Evolutionary conservation across 2,797 vertebrate species (phyloP), one percentile per base, ranked within the genome.

Genomic region (Australoheros facetus): DNA sequence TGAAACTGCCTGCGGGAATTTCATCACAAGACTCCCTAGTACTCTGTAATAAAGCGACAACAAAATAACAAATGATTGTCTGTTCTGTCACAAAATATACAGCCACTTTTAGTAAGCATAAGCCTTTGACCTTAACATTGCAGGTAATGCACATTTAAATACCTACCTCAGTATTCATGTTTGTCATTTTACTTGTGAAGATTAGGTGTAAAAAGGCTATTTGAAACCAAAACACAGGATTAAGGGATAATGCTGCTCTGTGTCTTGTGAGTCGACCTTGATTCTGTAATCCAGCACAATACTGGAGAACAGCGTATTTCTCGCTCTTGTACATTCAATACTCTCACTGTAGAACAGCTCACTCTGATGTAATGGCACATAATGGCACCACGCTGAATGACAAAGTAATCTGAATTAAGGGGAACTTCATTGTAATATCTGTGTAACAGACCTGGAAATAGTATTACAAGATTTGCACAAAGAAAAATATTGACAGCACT

Each of bases 191-290:
- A 94, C 92, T 93, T 94, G 91, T 87, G 91, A 87, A 94, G 91
- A 94, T 95, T 94, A 95, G 91, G 90, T 93, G 85, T 93, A 94
- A 94, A 94, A 95, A 94, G 91, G 93, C 92, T 94, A 94, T 95
- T 94, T 95, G 92, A 94, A 94, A 95, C 92, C 94, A 95, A 95
- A 95, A 95, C 93, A 96, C 87, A 92, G 93, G 95, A 95, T 95
- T 96, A 95, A 94, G 89, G 94, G 95, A 96, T 96, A 95, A 95
- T 94, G 91, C 93, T 91, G 91, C 91, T 94, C 93, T 93, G 91
- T 93, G 92, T 95, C 93, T 95, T 94, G 93, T 94, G 93, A 92
- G 93, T 93, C 92, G 90, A 95, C 95, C 93, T 95, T 95, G 92
- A 95, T 95, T 93, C 91, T 86, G 93, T 94, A 95, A 95, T 95